Conservation (phyloP, 2,888 invertebrate genomes). For the Octonoba sinensis region DNA sequence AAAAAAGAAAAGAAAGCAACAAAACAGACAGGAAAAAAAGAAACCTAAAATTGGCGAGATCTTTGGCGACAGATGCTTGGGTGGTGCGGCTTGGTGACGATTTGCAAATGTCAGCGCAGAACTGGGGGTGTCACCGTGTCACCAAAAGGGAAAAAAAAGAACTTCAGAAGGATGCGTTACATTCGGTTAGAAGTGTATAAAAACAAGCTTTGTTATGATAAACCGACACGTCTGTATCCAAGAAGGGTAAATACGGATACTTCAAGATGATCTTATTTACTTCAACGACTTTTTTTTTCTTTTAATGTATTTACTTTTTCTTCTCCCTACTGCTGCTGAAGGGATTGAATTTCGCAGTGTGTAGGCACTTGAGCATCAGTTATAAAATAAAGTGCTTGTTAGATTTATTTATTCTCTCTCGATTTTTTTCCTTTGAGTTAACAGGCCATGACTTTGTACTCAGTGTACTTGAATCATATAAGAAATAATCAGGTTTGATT, state of each 20-base stretch:
- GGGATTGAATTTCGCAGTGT: not conserved
- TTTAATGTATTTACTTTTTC: conserved; percentile 15
- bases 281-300: not conserved
- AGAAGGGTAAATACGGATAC: conserved; percentile 7
- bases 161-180: conserved; percentile 27
- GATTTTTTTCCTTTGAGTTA: not conserved
- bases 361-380: not conserved
- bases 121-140: conserved; percentile 45
- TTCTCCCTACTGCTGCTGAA: not conserved
- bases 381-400: too few species aligned
- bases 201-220: conserved; percentile 60
- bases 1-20: not conserved
- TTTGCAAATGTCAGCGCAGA: conserved; percentile 61
- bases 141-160: conserved; percentile 17
- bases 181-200: conserved; percentile 42
- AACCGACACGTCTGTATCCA: conserved; percentile 52
- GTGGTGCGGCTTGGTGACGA: conserved; percentile 54
- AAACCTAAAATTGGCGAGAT: conserved; percentile 50
- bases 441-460: not conserved
- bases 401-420: too few species aligned
- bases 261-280: conserved; percentile 16
- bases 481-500: too few species aligned
- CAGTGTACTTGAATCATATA: too few species aligned
- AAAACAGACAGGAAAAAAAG: not conserved
- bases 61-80: conserved; percentile 55